Evolutionary conservation across 2,888 invertebrate species (phyloP).

Genomic region (Cantharis rustica): DNA sequence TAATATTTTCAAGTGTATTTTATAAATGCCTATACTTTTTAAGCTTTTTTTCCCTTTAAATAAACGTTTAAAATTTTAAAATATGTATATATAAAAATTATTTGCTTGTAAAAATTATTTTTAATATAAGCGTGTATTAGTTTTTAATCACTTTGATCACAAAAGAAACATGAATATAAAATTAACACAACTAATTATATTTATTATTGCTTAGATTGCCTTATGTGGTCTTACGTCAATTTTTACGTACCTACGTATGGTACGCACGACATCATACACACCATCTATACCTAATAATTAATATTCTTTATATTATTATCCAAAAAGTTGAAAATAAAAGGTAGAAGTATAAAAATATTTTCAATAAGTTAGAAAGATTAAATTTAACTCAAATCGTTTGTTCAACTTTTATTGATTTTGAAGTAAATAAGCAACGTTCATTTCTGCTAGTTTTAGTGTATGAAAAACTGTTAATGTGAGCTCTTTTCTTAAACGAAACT

Average conservation of each 20-base stretch:
- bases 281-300: too few species aligned
- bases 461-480: slow-evolving; percentile 3
- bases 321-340: background rate
- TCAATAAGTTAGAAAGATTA: background rate
- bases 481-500: slow-evolving; percentile 1
- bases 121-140: too few species aligned
- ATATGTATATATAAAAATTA: background rate
- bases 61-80: background rate
- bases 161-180: too few species aligned
- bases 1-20: background rate
- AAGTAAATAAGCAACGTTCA: slow-evolving; percentile 9
- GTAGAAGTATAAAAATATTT: background rate
- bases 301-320: background rate
- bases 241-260: too few species aligned
- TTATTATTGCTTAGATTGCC: too few species aligned
- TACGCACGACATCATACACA: too few species aligned
- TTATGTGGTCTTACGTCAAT: too few species aligned
- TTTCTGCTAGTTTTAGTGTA: background rate
- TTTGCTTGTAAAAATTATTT: too few species aligned
- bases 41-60: background rate
- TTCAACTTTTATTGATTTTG: slow-evolving; percentile 24
- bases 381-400: slow-evolving; percentile 8
- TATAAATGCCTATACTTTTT: background rate
- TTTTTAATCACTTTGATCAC: too few species aligned
- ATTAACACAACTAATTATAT: too few species aligned